Evolutionary conservation across 2,888 invertebrate species (phyloP).

Genomic region (Sepiola atlantica): DNA sequence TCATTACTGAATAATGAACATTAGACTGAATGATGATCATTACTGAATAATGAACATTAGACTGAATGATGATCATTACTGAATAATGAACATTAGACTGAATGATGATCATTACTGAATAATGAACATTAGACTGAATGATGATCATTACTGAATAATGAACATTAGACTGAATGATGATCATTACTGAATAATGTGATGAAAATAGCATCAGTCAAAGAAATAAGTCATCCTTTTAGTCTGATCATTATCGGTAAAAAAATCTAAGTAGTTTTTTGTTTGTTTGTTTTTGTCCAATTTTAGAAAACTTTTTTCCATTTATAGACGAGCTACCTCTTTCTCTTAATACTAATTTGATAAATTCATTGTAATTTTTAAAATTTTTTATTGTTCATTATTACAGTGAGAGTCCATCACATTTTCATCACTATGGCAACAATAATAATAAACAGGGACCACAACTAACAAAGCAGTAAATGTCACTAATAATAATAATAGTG

Average conservation of each 20-base stretch:
- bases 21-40: too few species aligned
- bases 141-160: too few species aligned
- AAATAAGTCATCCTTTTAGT: slow-evolving; percentile 5
- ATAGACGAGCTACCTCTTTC: background rate
- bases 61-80: too few species aligned
- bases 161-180: too few species aligned
- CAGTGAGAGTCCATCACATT: background rate
- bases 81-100: too few species aligned
- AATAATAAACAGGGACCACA: background rate
- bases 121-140: too few species aligned
- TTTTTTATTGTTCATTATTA: background rate
- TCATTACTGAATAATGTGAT: too few species aligned
- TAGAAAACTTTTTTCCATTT: background rate
- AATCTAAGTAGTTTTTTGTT: background rate
- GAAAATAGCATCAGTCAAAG: background rate
- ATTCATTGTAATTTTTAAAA: too few species aligned
- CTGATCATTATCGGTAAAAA: background rate
- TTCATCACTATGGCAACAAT: slow-evolving; percentile 7
- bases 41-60: too few species aligned
- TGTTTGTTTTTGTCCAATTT: background rate
- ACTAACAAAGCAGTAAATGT: background rate
- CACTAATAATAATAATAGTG: background rate
- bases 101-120: too few species aligned
- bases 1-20: too few species aligned
- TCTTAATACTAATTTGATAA: background rate